Evolutionary conservation across 2,888 invertebrate genomes (phyloP).

Genomic region (Diarsia dahlii): DNA sequence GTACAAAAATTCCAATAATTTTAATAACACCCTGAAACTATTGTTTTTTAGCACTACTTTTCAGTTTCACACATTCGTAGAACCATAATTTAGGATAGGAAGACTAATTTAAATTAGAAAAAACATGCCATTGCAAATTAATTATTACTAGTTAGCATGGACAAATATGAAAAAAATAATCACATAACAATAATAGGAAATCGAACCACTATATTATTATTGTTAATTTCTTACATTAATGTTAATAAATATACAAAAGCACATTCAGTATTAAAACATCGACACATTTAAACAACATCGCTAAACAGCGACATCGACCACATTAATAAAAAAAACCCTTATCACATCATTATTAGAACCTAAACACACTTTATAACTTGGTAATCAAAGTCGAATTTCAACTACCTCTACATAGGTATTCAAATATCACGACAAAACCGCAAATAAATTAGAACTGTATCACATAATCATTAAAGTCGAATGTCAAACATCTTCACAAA

Average conservation of each 20-base stretch:
- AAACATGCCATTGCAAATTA: constrained; percentile 12
- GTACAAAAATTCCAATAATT: not conserved
- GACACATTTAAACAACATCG: constrained; percentile 49
- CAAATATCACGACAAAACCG: not conserved
- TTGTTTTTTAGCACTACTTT: no score
- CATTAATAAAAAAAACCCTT: constrained; percentile 27
- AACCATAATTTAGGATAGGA: not conserved
- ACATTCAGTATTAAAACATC: constrained; percentile 50
- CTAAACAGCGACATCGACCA: constrained; percentile 44
- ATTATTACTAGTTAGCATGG: not conserved
- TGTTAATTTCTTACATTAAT: constrained; percentile 34
- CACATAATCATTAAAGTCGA: not conserved
- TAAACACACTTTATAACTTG: not conserved
- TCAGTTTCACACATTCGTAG: no score
- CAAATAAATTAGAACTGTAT: not conserved
- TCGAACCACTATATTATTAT: constrained; percentile 1
- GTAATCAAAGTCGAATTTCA: not conserved
- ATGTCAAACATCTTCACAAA: constrained; percentile 81
- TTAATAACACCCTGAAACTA: not conserved
- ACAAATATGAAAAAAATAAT: not conserved
- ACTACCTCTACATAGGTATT: constrained; percentile 78
- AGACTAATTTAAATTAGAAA: not conserved
- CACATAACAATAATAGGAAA: not conserved
- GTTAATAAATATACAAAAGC: constrained; percentile 51
- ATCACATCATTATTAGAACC: not conserved